A percentile compares a stretch with the other conserved stretches of the same genome.
Conservation (phyloP, 2,113 vertebrate species). For the Lontra canadensis region DNA sequence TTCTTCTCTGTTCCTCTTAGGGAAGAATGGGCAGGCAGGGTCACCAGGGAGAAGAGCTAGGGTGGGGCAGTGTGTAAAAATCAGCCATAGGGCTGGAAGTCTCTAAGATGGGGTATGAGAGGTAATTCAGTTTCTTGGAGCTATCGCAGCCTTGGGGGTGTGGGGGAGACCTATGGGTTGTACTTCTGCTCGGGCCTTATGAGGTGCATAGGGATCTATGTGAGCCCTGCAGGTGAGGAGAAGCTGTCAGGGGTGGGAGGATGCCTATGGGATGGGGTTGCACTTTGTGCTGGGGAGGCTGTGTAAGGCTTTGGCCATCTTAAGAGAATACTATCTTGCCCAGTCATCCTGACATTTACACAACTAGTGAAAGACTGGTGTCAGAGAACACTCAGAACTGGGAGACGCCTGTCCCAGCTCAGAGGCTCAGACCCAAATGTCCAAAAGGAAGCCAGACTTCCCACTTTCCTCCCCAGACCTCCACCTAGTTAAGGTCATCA, state of each 20-base stretch:
- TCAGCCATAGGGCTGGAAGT: accelerated
- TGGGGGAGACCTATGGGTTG: accelerated
- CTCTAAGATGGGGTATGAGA: not conserved
- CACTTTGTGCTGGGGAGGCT: not conserved
- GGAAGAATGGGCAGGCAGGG: not conserved
- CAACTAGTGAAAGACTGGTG: not conserved
- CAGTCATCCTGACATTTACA: not conserved
- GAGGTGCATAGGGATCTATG: not conserved
- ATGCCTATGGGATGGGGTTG: not conserved
- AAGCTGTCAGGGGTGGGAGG: not conserved
- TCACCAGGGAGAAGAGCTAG: not conserved
- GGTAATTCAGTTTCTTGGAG: not conserved
- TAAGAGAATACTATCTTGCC: not conserved
- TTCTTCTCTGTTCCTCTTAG: not conserved
- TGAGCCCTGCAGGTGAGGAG: not conserved
- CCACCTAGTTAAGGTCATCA: too few species aligned
- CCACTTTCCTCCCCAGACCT: not conserved
- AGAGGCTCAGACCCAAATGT: not conserved
- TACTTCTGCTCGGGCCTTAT: not conserved
- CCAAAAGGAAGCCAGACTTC: not conserved
- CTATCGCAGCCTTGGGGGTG: not conserved
- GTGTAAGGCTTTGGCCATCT: not conserved
- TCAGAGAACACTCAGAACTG: not conserved
- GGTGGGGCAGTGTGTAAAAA: not conserved
- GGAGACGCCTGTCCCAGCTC: not conserved